A percentile compares a stretch with the other conserved stretches of the same genome.
phyloP scores from a whole-genome alignment of 2,888 invertebrate genomes.

The Cheilosia pagana region DNA sequence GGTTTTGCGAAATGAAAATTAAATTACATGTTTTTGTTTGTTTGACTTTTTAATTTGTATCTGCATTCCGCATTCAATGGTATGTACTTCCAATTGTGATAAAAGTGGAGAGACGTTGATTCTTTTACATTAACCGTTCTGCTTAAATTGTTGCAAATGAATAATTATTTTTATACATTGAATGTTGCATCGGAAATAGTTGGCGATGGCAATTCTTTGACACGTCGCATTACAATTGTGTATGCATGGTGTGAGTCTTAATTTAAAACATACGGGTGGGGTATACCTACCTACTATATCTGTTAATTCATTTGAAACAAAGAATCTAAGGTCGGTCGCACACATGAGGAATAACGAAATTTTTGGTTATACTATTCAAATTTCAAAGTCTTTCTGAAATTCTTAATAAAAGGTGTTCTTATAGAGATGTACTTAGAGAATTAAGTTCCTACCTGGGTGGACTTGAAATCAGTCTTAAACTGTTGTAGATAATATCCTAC shows the following conservation, averaged over 20 bases:
- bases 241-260: neutral
- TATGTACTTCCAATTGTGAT: constrained; percentile 5
- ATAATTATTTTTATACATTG: neutral
- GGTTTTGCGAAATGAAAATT: constrained; percentile 34
- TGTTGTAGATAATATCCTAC: no score
- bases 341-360: no score
- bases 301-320: no score
- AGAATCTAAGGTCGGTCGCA: no score
- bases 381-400: no score
- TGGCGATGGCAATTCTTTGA: constrained; percentile 4
- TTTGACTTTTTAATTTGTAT: neutral
- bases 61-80: neutral
- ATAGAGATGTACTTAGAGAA: no score
- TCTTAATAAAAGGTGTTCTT: no score
- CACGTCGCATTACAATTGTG: neutral
- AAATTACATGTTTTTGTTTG: constrained; percentile 1
- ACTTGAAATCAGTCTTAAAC: no score
- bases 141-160: constrained; percentile 20
- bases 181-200: constrained; percentile 13
- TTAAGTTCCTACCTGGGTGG: no score
- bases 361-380: no score
- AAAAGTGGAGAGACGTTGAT: neutral
- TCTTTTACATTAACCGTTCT: neutral
- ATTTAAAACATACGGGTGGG: neutral
- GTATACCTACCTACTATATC: no score